Evolutionary conservation across 1,140 invertebrate species (phyloP).

Genomic region (Carcinoscorpius rotundicauda): DNA sequence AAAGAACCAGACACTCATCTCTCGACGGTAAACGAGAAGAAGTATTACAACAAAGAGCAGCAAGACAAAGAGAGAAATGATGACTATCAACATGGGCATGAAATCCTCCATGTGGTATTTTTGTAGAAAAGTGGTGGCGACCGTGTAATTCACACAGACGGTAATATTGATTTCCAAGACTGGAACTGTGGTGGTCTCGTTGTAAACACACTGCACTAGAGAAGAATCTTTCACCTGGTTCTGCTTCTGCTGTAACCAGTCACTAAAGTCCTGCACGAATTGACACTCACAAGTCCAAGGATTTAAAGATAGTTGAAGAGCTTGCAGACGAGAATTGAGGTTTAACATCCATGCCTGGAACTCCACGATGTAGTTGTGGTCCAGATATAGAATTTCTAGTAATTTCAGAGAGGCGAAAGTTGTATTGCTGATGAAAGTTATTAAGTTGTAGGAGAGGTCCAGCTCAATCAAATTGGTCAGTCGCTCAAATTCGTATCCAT

Average conservation of each 20-base stretch:
- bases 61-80: conserved; percentile 7
- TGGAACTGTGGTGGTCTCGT: conserved; percentile 13
- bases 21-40: conserved; percentile 52
- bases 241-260: conserved; percentile 30
- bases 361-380: conserved; percentile 62
- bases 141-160: conserved; percentile 24
- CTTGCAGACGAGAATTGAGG: conserved; percentile 31
- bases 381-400: conserved; percentile 66
- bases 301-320: conserved; percentile 32
- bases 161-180: conserved; percentile 20
- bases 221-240: conserved; percentile 26
- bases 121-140: conserved; percentile 20
- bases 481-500: conserved; percentile 70
- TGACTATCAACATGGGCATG: conserved; percentile 13
- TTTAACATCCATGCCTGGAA: conserved; percentile 45
- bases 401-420: conserved; percentile 62
- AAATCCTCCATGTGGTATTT: conserved; percentile 13
- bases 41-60: conserved; percentile 24
- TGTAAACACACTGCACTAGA: conserved; percentile 22
- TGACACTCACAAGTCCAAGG: conserved; percentile 38
- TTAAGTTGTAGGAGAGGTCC: conserved; percentile 73
- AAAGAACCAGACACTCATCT: conserved; percentile 79
- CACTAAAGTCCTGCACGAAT: conserved; percentile 30
- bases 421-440: conserved; percentile 61
- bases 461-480: conserved; percentile 57